Evolutionary conservation across 2,888 invertebrate species (phyloP), one percentile per base, ranked within the genome.

Genomic region (Lacanobia oleracea): DNA sequence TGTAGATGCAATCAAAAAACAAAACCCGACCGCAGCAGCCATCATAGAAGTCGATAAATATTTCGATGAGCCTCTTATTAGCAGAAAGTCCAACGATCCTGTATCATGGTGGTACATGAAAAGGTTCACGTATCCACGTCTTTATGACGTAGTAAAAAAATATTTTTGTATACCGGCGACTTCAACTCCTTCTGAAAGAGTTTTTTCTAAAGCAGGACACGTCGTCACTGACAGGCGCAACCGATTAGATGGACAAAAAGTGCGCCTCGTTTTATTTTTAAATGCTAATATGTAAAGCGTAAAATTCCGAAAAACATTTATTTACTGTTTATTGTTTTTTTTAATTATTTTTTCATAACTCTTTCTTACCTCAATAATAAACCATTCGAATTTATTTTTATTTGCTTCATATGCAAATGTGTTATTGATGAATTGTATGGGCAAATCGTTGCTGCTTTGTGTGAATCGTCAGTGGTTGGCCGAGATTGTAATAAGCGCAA

Each of bases 31-130:
- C 7, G 18, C 60, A 51, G 67, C 60, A 1, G 67, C 40, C 4
- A 27, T 67, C 37, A 61, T 67, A 50, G 60, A 67, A 61, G 60
- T 67, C 0, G 67, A 51, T n/a, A 67, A 67, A 40, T 67, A 67
- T 60, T 67, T 67, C 3, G 48, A 37, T 50, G 61, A 67, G 23
- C 60, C 51, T 23, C 67, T 67, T 8, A 60, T 60, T 2, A 67
- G 16, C 67, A 33, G 60, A 4, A 59, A 59, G 60, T 23, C 50
- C 37, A 1, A 60, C 12, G 61, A 67, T 4, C 67, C 67, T 59
- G 1, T 67, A 67, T 18, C 12, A 8, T 67, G 59, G 66, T 59
- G 66, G 66, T n/a, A n/a, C n/a, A n/a, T n/a, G n/a, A n/a, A n/a
- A n/a, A n/a, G n/a, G n/a, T n/a, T 59, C n/a, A n/a, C n/a, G n/a